phyloP scores from a whole-genome alignment of 2,888 invertebrate species.

The Listrodromus nycthemerus region DNA sequence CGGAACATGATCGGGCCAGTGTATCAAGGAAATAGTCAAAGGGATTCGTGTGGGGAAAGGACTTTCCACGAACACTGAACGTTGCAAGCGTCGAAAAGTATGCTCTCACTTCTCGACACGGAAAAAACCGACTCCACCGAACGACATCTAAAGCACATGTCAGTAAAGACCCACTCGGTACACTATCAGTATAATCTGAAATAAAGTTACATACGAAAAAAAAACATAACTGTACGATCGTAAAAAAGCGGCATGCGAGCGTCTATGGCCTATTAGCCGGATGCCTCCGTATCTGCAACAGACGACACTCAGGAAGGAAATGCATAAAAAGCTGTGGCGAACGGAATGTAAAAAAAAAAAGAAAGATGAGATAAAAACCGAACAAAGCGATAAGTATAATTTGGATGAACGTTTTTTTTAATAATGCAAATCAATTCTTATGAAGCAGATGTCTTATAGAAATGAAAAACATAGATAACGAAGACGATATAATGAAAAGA shows the following conservation, averaged over 20 bases:
- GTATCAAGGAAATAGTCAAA: conserved; percentile 33
- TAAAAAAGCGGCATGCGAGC: conserved; percentile 47
- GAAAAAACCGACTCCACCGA: conserved; percentile 16
- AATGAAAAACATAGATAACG: conserved; percentile 29
- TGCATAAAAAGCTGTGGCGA: conserved; percentile 33
- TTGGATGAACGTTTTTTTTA: too few relatives aligned
- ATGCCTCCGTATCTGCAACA: conserved; percentile 15
- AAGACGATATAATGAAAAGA: conserved; percentile 46
- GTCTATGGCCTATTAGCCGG: not conserved
- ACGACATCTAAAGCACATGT: conserved; percentile 57
- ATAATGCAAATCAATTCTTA: not conserved
- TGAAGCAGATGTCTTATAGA: not conserved
- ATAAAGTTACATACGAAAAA: not conserved
- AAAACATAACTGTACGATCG: conserved; percentile 8
- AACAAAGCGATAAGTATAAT: not conserved
- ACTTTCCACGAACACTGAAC: conserved; percentile 56
- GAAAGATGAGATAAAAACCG: not conserved
- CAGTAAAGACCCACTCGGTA: not conserved
- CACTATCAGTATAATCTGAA: conserved; percentile 15
- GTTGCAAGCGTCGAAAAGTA: conserved; percentile 40
- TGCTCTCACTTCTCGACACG: conserved; percentile 17
- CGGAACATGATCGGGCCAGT: conserved; percentile 7
- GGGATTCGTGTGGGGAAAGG: conserved; percentile 10
- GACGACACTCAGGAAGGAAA: conserved; percentile 22
- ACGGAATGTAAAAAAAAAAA: conserved; percentile 7